phyloP scores from a whole-genome alignment of 2,113 vertebrate species.

The Stercorarius parasiticus region DNA sequence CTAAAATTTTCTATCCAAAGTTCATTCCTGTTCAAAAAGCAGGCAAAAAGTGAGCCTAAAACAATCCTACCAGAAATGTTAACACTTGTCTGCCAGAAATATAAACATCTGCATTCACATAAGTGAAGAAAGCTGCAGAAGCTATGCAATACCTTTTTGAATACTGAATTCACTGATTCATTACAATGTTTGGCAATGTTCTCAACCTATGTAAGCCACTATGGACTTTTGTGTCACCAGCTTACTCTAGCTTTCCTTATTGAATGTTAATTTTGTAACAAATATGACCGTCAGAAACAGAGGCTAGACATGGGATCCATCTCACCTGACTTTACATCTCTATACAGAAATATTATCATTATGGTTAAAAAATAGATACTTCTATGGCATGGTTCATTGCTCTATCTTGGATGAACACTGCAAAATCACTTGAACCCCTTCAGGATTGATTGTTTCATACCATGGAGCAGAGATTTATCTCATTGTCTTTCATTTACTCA shows the following conservation, averaged over 20 bases:
- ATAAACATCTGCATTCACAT: neutral
- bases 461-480: neutral
- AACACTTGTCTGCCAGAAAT: neutral
- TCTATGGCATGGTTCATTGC: neutral
- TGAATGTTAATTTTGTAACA: neutral
- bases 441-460: neutral
- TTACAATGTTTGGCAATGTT: neutral
- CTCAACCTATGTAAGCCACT: neutral
- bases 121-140: neutral
- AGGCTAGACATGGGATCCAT: neutral
- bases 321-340: neutral
- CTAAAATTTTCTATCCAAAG: neutral
- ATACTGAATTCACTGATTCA: neutral
- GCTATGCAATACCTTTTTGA: neutral
- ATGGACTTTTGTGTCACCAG: neutral
- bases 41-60: neutral
- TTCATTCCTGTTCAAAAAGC: neutral
- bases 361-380: neutral
- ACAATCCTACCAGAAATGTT: neutral
- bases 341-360: neutral
- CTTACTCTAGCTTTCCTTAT: neutral
- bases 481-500: neutral
- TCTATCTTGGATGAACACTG: neutral
- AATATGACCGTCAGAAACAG: neutral
- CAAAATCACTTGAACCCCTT: neutral